Evolutionary conservation across 2,888 invertebrate genomes (phyloP).

Genomic region (Drosophila hamatofila): DNA sequence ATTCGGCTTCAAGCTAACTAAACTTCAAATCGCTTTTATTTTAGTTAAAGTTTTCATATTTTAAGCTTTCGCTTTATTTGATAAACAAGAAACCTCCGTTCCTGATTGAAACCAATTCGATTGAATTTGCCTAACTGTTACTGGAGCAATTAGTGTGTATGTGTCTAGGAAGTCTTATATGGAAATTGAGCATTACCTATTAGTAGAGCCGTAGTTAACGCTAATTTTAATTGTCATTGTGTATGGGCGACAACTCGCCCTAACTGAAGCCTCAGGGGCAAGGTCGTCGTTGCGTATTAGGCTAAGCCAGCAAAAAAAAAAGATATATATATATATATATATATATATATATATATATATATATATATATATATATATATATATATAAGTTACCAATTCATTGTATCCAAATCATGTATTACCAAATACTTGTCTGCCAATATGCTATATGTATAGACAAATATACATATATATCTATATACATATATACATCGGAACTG

Average conservation of each 20-base stretch:
- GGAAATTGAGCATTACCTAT: background rate
- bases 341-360: no score
- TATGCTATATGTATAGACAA: constrained; percentile 2
- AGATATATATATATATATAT: no score
- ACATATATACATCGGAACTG: constrained; percentile 16
- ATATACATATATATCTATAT: background rate
- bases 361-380: no score
- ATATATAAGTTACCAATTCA: background rate
- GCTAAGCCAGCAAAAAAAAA: background rate
- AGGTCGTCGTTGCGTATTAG: constrained; percentile 26
- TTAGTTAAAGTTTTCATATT: no score
- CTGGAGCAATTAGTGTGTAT: background rate
- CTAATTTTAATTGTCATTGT: constrained; percentile 42
- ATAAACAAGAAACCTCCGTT: background rate
- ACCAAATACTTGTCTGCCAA: constrained; percentile 9
- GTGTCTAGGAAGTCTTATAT: constrained; percentile 11
- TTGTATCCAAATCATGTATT: constrained; percentile 4
- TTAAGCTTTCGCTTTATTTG: no score
- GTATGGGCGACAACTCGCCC: constrained; percentile 25
- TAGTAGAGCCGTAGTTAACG: constrained; percentile 27
- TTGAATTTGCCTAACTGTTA: background rate
- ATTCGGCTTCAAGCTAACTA: background rate
- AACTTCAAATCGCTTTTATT: no score
- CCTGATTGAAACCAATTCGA: background rate
- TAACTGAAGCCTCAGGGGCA: constrained; percentile 35